Conservation (phyloP, 2,888 invertebrate genomes). For the Calliphora vomitoria region DNA sequence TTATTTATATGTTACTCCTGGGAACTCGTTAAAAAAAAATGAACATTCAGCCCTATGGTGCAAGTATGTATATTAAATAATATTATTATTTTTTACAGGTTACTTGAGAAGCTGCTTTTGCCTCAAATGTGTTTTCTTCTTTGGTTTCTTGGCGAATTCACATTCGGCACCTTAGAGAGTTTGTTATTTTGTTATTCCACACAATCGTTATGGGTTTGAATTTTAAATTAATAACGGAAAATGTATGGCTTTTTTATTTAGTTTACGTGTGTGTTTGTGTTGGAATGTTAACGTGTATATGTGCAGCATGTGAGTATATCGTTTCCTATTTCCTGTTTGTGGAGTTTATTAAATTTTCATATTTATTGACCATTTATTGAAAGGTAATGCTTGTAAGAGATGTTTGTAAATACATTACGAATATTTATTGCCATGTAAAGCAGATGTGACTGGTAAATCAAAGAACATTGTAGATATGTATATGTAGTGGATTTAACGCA, state of each 20-base stretch:
- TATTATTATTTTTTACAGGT: conserved; percentile 61
- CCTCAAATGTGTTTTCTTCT: neutral
- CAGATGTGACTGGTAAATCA: conserved; percentile 58
- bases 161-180: conserved; percentile 65
- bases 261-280: conserved; percentile 39
- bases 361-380: conserved; percentile 81
- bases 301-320: neutral
- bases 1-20: conserved; percentile 81
- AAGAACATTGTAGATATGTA: neutral
- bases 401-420: conserved; percentile 53
- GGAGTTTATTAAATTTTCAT: conserved; percentile 81
- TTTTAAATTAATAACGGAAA: conserved; percentile 71
- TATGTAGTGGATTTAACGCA: too few species aligned
- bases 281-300: neutral
- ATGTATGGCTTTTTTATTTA: conserved; percentile 62
- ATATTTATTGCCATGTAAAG: conserved; percentile 40
- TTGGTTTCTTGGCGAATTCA: conserved; percentile 14
- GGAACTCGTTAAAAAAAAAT: conserved; percentile 81
- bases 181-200: conserved; percentile 70
- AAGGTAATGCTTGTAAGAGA: conserved; percentile 54
- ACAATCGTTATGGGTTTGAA: conserved; percentile 73
- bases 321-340: conserved; percentile 75
- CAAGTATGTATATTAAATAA: conserved; percentile 7
- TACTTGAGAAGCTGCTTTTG: conserved; percentile 66
- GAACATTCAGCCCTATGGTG: neutral